These are phyloP conservation scores for Okamejei kenojei DNA, from an alignment of 2,797 vertebrate species.

Conservation along the genomic window DNA sequence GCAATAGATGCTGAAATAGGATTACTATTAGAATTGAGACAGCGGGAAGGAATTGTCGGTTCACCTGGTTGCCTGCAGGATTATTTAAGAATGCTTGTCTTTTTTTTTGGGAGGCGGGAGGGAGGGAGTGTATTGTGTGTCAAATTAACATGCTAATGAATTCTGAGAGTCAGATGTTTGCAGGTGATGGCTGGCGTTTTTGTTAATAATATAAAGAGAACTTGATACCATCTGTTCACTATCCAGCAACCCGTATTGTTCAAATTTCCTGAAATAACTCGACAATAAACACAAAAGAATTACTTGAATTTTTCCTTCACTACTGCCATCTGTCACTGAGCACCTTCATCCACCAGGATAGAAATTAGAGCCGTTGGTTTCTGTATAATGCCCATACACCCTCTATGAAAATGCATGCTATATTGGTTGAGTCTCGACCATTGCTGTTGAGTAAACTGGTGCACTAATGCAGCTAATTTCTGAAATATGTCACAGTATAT, in stretches of 20 bases:
- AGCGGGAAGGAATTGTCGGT: background rate
- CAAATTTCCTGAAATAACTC: background rate
- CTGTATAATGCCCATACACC: background rate
- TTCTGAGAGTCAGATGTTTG: background rate
- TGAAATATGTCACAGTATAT: no score
- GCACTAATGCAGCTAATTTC: background rate
- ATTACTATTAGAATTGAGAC: background rate
- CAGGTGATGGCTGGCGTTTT: constrained; percentile 1
- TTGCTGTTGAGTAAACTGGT: background rate
- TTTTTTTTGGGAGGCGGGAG: background rate
- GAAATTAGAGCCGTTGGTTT: background rate
- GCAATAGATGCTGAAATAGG: background rate
- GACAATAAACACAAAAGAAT: background rate
- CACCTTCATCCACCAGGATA: background rate
- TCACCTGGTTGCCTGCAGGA: no score
- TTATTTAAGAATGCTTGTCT: no score
- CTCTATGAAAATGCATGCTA: background rate
- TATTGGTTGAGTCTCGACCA: background rate
- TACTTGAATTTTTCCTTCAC: background rate
- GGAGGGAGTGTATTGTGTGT: background rate
- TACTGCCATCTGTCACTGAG: background rate
- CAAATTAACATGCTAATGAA: background rate
- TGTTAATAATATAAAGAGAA: background rate
- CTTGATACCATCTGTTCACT: background rate
- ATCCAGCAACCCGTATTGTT: background rate